A percentile compares a stretch with the other conserved stretches of the same genome.
These are phyloP conservation scores for Macropodus opercularis DNA, from an alignment of 2,797 vertebrate genomes.

Conservation along the genomic window DNA sequence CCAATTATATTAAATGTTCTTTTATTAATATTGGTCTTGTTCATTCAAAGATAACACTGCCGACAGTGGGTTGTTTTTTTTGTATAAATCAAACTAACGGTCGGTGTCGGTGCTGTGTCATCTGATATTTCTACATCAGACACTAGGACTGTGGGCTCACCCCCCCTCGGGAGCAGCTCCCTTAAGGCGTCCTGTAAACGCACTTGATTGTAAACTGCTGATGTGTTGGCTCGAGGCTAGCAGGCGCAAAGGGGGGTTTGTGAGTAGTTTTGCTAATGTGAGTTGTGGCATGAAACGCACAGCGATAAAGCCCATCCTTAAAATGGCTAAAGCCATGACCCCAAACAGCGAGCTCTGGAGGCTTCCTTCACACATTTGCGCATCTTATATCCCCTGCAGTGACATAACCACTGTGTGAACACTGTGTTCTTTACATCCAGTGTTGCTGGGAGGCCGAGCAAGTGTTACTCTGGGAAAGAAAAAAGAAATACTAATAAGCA, in stretches of 20 bases:
- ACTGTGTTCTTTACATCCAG: slow-evolving; percentile 16
- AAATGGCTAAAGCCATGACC: slow-evolving; percentile 34
- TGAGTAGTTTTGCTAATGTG: slow-evolving; percentile 29
- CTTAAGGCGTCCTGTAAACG: slow-evolving; percentile 22
- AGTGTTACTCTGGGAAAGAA: background rate
- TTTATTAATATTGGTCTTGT: too few relatives aligned
- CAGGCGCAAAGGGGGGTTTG: slow-evolving; percentile 10
- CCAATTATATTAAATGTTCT: too few relatives aligned
- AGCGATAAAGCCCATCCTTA: slow-evolving; percentile 27
- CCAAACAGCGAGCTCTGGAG: slow-evolving; percentile 7
- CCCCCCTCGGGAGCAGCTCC: slow-evolving; percentile 7
- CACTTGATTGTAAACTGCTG: slow-evolving; percentile 36
- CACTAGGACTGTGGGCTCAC: slow-evolving; percentile 1
- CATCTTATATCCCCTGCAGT: slow-evolving; percentile 24
- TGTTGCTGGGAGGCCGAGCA: slow-evolving; percentile 10
- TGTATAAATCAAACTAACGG: too few relatives aligned
- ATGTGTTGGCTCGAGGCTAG: slow-evolving; percentile 23
- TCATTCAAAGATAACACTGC: too few relatives aligned
- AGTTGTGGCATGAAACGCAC: slow-evolving; percentile 36
- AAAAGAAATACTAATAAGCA: slow-evolving; percentile 5
- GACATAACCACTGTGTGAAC: slow-evolving; percentile 34
- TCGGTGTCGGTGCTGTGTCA: too few relatives aligned
- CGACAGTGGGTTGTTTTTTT: too few relatives aligned
- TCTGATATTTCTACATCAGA: slow-evolving; percentile 1
- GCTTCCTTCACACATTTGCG: slow-evolving; percentile 19